Evolutionary conservation across 1,140 invertebrate genomes (phyloP), one percentile per base, ranked within the genome.

Genomic region (Rhynchophorus ferrugineus): DNA sequence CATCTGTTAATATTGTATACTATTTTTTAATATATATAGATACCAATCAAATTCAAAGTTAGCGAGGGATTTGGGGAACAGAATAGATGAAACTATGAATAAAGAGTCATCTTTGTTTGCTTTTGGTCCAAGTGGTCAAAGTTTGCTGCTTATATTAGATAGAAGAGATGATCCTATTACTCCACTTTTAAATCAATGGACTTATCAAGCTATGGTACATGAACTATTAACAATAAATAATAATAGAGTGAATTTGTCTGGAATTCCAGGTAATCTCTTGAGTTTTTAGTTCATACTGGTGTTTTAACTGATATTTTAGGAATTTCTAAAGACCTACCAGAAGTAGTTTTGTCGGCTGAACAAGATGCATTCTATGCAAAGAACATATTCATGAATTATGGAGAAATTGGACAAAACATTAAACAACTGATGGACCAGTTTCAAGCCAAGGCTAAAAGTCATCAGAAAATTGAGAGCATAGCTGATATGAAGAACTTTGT

Each of bases 131-230:
- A 58, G 60, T 16, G 73, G 81, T 0, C 74, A 79, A 3, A 85
- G 92, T 1, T 69, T 94, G 51, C 66, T 98, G 44, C 66, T 98
- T 1, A 87, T 98, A 57, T 65, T 98, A 9, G 95, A 98, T 68
- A 76, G 95, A 60, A 75, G 88, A 62, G 88, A 91, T 70, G 97
- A 99, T 78, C 86, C 93, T 0, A 84, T 99, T 0, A 98, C 97
- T 2, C 96, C 96, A 0, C 71, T 99, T 38, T 71, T 99, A n/a
- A 97, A 92, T 75, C 95, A 94, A 74, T 99, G 97, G 97, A 99
- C 95, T 0, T 99, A 99, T 73, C 95, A 99, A 73, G 95, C 95
- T 6, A 99, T 99, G 96, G 93, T 99, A 2, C 96, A 99, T 72
- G 95, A 99, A 75, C 71, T 99, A 37, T 71, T 99, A 18, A 87